Conservation (phyloP, 2,113 vertebrate species). For the Excalfactoria chinensis region DNA sequence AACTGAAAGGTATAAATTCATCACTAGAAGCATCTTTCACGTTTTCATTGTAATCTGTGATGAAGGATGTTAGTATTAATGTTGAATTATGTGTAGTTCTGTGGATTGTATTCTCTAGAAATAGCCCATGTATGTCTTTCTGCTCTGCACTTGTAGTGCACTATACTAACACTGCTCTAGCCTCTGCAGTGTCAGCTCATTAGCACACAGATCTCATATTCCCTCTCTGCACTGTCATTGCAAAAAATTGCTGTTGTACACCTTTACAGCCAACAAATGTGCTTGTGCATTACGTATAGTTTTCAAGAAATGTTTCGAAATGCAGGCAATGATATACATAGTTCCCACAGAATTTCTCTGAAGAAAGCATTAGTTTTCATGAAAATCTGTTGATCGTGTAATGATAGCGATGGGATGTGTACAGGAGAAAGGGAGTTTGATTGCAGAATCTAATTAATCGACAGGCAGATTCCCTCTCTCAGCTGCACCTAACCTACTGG, state of each 20-base stretch:
- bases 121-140: slow-evolving; percentile 38
- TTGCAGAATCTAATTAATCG: slow-evolving; percentile 82
- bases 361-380: slow-evolving; percentile 70
- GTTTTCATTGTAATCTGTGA: slow-evolving; percentile 12
- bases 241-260: slow-evolving; percentile 90
- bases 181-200: slow-evolving; percentile 98
- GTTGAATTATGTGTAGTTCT: slow-evolving; percentile 39
- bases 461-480: slow-evolving; percentile 68
- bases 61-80: slow-evolving; percentile 20
- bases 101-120: slow-evolving; percentile 61
- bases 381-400: slow-evolving; percentile 80
- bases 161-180: slow-evolving; percentile 84
- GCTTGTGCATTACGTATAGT: slow-evolving; percentile 78
- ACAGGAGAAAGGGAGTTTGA: slow-evolving; percentile 67
- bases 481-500: slow-evolving; percentile 69
- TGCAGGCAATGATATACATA: slow-evolving; percentile 58
- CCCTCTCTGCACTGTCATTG: slow-evolving; percentile 93
- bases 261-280: slow-evolving; percentile 85
- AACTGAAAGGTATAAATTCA: not conserved
- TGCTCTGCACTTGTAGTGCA: slow-evolving; percentile 85
- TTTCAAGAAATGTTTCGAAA: slow-evolving; percentile 73
- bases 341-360: slow-evolving; percentile 58
- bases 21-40: not conserved
- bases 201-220: slow-evolving; percentile 98
- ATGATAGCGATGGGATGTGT: slow-evolving; percentile 58